These are phyloP conservation scores for Sorex maritimensis DNA, from an alignment of 2,797 vertebrate genomes.

Conservation along the genomic window DNA sequence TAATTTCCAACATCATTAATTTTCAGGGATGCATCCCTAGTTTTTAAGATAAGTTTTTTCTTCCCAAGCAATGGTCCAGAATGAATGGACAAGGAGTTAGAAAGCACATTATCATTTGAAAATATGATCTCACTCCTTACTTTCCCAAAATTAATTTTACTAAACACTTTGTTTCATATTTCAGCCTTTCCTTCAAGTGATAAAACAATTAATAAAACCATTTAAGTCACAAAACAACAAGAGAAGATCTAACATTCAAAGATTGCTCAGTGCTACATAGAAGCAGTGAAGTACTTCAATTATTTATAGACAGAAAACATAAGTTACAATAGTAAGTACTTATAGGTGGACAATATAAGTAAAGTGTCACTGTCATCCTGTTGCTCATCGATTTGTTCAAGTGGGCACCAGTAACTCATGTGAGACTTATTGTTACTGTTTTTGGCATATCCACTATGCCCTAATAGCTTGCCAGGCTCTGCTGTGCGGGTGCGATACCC, in stretches of 20 bases:
- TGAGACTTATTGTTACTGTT: no score
- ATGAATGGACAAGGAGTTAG: constrained; percentile 5
- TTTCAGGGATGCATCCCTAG: constrained; percentile 3
- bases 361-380: not conserved
- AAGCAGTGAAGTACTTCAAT: not conserved
- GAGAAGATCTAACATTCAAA: not conserved
- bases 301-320: not conserved
- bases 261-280: constrained; percentile 2
- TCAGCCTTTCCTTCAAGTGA: constrained; percentile 43
- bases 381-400: no score
- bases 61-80: not conserved
- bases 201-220: constrained; percentile 12
- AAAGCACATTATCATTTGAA: constrained; percentile 26
- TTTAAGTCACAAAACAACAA: constrained; percentile 41
- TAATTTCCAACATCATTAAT: constrained; percentile 40
- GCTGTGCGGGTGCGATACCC: no score
- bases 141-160: constrained; percentile 54
- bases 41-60: constrained; percentile 14
- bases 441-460: no score
- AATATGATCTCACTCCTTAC: constrained; percentile 10
- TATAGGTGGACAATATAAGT: not conserved
- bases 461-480: no score
- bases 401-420: no score
- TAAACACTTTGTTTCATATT: constrained; percentile 46
- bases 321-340: not conserved